phyloP scores from a whole-genome alignment of 2,113 vertebrate genomes.

The Sylvia atricapilla region DNA sequence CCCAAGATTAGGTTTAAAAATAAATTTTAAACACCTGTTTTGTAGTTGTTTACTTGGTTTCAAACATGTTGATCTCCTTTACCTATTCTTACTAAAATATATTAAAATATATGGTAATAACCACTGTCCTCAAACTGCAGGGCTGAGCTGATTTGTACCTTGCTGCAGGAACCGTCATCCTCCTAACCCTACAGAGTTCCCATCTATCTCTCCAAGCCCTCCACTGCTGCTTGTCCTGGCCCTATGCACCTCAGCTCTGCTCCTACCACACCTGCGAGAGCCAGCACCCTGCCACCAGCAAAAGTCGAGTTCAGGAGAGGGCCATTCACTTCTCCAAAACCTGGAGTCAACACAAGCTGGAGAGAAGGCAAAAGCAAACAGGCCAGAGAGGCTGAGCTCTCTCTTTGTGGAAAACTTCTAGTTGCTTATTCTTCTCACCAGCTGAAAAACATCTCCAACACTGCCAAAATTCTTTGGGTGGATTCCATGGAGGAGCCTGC shows the following conservation, averaged over 20 bases:
- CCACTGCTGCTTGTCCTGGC: neutral
- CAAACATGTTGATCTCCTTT: neutral
- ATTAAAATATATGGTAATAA: neutral
- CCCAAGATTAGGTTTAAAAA: neutral
- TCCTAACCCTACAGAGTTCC: neutral
- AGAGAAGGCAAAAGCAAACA: neutral
- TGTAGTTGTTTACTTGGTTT: neutral
- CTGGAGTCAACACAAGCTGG: neutral
- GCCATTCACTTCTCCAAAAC: neutral
- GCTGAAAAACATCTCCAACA: neutral
- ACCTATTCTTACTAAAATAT: neutral
- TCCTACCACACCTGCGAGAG: neutral
- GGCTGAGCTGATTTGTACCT: neutral
- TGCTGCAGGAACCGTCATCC: neutral
- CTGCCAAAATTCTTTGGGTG: neutral
- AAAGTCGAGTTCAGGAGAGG: neutral
- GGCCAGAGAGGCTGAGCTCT: neutral
- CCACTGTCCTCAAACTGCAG: neutral
- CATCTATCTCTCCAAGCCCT: fast-evolving
- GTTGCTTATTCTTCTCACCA: neutral
- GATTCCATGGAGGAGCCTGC: neutral
- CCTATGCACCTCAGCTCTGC: neutral
- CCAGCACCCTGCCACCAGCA: neutral
- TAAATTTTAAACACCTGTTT: neutral
- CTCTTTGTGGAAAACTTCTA: neutral